These are phyloP conservation scores for Xerus rutilus DNA, from an alignment of 2,797 vertebrate species.

Conservation along the genomic window DNA sequence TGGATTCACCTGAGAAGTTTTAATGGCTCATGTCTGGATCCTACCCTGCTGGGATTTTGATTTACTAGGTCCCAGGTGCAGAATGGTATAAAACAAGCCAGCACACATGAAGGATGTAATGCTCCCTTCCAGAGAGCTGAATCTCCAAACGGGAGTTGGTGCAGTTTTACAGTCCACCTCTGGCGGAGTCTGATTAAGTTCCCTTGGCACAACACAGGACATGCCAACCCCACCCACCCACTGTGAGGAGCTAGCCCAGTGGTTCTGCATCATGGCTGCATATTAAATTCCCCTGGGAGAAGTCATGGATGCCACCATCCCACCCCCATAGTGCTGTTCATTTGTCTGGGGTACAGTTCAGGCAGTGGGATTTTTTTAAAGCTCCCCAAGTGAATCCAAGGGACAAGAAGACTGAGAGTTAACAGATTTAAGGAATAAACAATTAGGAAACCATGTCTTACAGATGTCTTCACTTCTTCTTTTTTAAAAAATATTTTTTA, in stretches of 20 bases:
- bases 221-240: not conserved
- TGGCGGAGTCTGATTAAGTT: not conserved
- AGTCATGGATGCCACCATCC: rapidly evolving
- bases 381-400: not conserved
- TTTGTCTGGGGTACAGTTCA: not conserved
- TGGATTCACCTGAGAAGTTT: not conserved
- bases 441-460: not conserved
- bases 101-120: not conserved
- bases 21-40: not conserved
- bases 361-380: not conserved
- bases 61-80: not conserved
- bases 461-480: constrained; percentile 2
- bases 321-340: not conserved
- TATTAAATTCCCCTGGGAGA: not conserved
- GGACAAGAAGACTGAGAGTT: not conserved
- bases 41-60: not conserved
- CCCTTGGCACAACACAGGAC: not conserved
- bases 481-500: too few species aligned
- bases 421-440: not conserved
- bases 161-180: not conserved
- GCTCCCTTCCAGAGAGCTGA: not conserved
- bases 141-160: not conserved
- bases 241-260: not conserved
- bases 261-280: not conserved
- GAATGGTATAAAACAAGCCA: not conserved